phyloP scores from a whole-genome alignment of 2,888 invertebrate genomes.

The Thymelicus acteon region DNA sequence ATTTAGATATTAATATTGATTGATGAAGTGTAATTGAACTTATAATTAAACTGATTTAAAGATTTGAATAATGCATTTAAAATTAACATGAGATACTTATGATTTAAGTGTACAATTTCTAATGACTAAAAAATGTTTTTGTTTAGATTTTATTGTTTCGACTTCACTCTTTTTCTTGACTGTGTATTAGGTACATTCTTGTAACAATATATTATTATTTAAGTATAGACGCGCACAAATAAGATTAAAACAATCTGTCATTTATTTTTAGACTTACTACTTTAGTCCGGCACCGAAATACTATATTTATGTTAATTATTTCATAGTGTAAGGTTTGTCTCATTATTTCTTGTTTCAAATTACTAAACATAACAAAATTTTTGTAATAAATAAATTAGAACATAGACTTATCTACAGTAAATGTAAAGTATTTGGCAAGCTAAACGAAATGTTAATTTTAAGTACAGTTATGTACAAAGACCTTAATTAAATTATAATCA shows the following conservation, averaged over 20 bases:
- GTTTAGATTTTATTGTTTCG: not conserved
- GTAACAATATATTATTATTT: not conserved
- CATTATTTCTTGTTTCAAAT: not conserved
- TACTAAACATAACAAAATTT: too few species aligned
- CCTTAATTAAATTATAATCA: too few species aligned
- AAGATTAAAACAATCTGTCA: constrained; percentile 7
- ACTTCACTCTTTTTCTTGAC: too few species aligned
- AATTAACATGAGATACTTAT: constrained; percentile 5
- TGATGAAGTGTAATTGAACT: too few species aligned
- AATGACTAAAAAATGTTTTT: too few species aligned
- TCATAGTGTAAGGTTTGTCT: constrained; percentile 28
- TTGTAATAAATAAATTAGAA: not conserved
- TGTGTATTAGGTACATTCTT: too few species aligned
- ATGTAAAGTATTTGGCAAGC: too few species aligned
- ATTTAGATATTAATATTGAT: too few species aligned
- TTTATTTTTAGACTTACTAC: constrained; percentile 45
- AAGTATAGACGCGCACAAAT: constrained; percentile 30
- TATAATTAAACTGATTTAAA: not conserved
- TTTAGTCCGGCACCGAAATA: constrained; percentile 59
- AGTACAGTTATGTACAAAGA: too few species aligned
- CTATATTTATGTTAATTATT: constrained; percentile 40
- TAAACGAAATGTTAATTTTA: too few species aligned
- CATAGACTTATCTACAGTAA: too few species aligned
- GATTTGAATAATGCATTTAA: constrained; percentile 22
- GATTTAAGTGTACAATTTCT: too few species aligned